A percentile compares a stretch with the other conserved stretches of the same genome.
Evolutionary conservation across 1,140 invertebrate genomes (phyloP).

Genomic region (Dryas iulia): DNA sequence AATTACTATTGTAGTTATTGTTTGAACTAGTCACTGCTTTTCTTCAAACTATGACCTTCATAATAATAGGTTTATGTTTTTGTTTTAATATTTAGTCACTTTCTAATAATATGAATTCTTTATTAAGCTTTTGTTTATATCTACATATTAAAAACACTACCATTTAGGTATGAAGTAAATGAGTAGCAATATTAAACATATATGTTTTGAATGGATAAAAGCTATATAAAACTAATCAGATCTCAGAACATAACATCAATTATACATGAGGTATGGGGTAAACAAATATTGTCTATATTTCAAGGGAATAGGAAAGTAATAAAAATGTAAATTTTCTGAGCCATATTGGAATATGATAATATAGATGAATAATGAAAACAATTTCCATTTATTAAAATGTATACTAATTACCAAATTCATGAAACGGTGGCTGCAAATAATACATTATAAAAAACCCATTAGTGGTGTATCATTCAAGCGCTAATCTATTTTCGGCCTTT

Average conservation of each 20-base stretch:
- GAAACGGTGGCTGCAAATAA: constrained; percentile 26
- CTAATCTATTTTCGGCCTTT: constrained; percentile 50
- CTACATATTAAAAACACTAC: background rate
- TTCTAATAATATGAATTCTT: too few species aligned
- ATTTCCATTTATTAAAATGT: background rate
- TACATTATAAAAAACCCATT: constrained; percentile 10
- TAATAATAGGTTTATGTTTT: too few species aligned
- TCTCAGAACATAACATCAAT: background rate
- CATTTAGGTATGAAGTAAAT: background rate
- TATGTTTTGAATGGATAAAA: background rate
- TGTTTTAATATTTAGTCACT: too few species aligned
- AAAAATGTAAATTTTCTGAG: background rate
- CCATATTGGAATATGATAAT: background rate
- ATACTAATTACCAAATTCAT: background rate
- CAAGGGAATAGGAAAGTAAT: background rate
- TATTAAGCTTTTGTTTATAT: too few species aligned
- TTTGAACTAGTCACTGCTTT: background rate
- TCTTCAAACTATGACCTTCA: background rate
- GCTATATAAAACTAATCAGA: background rate
- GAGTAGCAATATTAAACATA: background rate
- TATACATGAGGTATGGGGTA: background rate
- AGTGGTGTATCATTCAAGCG: constrained; percentile 45
- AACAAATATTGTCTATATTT: background rate
- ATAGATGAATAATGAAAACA: background rate
- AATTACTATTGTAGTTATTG: background rate